Base-by-base conservation (phyloP, 2,888 invertebrate species). In the Glyphotaelius pellucidus region DNA sequence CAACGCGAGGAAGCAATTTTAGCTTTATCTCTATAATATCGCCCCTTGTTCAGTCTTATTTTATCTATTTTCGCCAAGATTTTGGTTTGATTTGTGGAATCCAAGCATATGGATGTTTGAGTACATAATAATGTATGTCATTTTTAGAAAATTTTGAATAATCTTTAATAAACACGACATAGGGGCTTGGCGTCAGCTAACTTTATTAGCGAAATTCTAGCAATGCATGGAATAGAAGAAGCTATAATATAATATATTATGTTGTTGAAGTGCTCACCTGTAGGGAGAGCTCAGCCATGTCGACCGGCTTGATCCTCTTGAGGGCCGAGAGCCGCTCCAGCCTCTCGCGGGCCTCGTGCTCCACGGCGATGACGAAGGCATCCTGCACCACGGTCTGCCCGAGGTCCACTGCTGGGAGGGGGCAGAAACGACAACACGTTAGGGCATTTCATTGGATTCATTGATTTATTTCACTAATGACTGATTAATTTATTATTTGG, bases 291-390 rank as follows among this genome's bases (percentile, higher is more conserved):
- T 98, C 98, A 95, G 98, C 98, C 97, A 99, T 98, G 96, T 99
- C 98, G 95, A 98, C 98, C 92, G 99, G 99, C 94, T 98, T 98
- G 96, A 99, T 98, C 94, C 98, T 97, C 96, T 98, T 98, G 96
- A 99, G 98, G 94, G 98, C 98, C 93, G 99, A 98, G 94, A 99
- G 97, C 95, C 98, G 97, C 96, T 99, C 98, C 95, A 99, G 97
- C 94, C 99, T 97, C 96, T 99, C 98, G 94, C 98, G 97, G 93
- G 98, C 98, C 96, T 98, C 98, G 96, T 99, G 98, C 96, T 99
- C 99, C 95, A 99, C 99, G 94, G 99, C 99, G 96, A 99, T 99
- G 96, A 99, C 99, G 97, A 99, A 99, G 94, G 99, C 99, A 98
- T 99, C 99, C 96, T 99, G 98, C 95, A 99, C 98, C 95, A 98